These are phyloP conservation scores for Tympanuchus pallidicinctus DNA, from an alignment of 2,113 vertebrate genomes.

Conservation along the genomic window DNA sequence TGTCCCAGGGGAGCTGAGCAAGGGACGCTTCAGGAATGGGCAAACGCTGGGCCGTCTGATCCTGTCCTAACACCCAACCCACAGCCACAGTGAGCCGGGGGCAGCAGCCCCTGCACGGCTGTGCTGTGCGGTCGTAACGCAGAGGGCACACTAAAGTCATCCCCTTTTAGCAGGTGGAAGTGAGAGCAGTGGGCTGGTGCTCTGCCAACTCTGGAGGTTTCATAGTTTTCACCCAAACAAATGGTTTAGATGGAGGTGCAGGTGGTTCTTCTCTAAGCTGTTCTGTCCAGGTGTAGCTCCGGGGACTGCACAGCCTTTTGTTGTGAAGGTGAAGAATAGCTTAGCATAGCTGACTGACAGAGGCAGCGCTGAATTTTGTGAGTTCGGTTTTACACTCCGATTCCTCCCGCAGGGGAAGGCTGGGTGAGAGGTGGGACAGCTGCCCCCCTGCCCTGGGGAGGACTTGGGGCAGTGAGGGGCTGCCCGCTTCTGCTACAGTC, in stretches of 20 bases:
- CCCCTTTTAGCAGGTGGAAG: too few relatives aligned
- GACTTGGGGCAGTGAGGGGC: not conserved
- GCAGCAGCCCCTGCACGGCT: rapidly evolving
- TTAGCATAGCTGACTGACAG: not conserved
- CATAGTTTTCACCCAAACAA: not conserved
- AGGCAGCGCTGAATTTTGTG: not conserved
- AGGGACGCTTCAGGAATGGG: not conserved
- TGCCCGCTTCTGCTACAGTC: rapidly evolving
- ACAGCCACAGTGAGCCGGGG: not conserved
- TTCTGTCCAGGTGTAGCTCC: not conserved
- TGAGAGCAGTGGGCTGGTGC: rapidly evolving
- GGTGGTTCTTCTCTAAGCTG: not conserved
- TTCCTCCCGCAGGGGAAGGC: not conserved
- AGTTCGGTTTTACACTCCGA: not conserved
- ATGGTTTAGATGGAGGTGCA: not conserved
- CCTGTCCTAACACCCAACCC: rapidly evolving
- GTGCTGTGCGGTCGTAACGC: rapidly evolving
- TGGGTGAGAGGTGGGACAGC: not conserved
- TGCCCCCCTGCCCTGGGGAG: not conserved
- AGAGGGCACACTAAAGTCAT: rapidly evolving
- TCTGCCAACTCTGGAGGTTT: rapidly evolving
- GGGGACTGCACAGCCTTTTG: not conserved
- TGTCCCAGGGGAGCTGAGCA: not conserved
- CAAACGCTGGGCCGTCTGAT: not conserved
- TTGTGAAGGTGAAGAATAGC: not conserved